Conservation (phyloP, 1,140 invertebrate genomes). For the Tetraneura akinire region DNA sequence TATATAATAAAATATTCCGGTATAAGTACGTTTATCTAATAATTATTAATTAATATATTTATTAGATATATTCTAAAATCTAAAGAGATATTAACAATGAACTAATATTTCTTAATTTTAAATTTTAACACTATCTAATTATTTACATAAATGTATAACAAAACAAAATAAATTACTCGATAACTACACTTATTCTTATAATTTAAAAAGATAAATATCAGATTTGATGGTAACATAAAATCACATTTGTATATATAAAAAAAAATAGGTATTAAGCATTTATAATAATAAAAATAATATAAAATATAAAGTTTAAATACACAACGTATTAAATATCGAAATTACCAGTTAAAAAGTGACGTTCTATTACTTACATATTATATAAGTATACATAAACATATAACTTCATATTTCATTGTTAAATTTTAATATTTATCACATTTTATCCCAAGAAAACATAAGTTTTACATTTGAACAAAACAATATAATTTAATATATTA, state of each 20-base stretch:
- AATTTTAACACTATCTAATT: background rate
- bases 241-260: background rate
- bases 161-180: background rate
- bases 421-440: too few species aligned
- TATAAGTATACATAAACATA: too few species aligned
- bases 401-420: too few species aligned
- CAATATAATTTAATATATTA: too few species aligned
- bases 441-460: too few species aligned
- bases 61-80: too few species aligned
- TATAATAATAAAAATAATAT: background rate
- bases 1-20: too few species aligned
- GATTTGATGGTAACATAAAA: slow-evolving; percentile 27
- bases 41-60: too few species aligned
- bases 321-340: background rate
- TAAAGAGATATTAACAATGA: too few species aligned
- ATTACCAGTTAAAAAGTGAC: background rate
- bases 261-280: background rate
- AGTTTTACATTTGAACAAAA: too few species aligned
- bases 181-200: background rate
- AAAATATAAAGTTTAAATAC: background rate
- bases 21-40: too few species aligned
- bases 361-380: background rate
- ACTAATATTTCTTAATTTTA: background rate
- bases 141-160: background rate
- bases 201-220: background rate